Percentiles rank a stretch among this genome's conserved stretches.
These are phyloP conservation scores for Streptopelia turtur DNA, from an alignment of 2,797 vertebrate species.

Conservation along the genomic window DNA sequence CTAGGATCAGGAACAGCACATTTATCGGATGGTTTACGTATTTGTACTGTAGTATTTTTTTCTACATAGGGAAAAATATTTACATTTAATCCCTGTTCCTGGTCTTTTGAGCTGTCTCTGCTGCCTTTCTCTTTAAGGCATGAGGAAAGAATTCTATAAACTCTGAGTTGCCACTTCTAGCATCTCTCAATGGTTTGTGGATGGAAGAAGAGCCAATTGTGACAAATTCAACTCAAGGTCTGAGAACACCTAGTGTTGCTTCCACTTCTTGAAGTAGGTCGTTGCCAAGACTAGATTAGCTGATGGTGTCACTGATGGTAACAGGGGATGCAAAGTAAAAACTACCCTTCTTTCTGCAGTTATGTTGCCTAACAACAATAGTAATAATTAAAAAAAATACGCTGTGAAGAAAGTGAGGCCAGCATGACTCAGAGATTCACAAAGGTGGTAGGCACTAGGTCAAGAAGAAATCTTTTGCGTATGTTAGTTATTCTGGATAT, in stretches of 20 bases:
- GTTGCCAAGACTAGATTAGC: background rate
- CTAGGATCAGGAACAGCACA: background rate
- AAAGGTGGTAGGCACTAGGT: background rate
- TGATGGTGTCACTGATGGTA: background rate
- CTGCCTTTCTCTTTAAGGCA: background rate
- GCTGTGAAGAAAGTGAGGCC: background rate
- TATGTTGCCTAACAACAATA: background rate
- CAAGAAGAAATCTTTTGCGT: background rate
- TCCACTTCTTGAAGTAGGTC: background rate
- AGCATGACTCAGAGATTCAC: background rate
- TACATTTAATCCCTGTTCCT: background rate
- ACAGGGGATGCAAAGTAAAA: background rate
- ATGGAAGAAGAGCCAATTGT: background rate
- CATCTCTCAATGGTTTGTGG: background rate
- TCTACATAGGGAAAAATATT: background rate
- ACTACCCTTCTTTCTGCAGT: background rate
- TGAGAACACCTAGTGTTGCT: background rate
- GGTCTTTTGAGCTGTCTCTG: background rate
- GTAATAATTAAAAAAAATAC: background rate
- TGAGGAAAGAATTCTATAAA: background rate
- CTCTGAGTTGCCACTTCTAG: background rate
- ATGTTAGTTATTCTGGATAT: conserved; percentile 20
- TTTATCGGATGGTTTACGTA: background rate
- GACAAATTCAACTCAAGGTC: background rate
- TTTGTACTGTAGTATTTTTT: background rate